Conservation (phyloP, 2,797 vertebrate genomes). For the Orestias chungarensis region DNA sequence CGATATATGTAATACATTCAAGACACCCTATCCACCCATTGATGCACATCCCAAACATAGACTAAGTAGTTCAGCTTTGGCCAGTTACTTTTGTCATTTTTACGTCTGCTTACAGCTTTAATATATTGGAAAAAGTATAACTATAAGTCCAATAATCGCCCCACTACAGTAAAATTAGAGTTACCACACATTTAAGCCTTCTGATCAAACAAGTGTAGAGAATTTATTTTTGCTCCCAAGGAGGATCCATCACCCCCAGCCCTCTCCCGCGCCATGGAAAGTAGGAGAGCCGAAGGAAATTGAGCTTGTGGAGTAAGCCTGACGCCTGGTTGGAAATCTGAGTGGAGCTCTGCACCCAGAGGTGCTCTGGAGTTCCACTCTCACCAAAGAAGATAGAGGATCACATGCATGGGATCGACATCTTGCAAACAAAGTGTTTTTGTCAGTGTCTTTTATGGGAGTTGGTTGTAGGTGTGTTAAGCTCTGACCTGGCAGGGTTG, state of each 20-base stretch:
- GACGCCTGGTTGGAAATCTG: slow-evolving; percentile 43
- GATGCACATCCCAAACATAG: slow-evolving; percentile 1
- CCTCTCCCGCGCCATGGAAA: slow-evolving; percentile 35
- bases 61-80: slow-evolving; percentile 31
- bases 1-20: background rate
- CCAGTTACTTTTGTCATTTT: slow-evolving; percentile 21
- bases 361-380: slow-evolving; percentile 61
- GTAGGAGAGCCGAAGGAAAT: slow-evolving; percentile 52
- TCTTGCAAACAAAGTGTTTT: slow-evolving; percentile 1
- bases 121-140: slow-evolving; percentile 53
- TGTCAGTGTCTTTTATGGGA: slow-evolving; percentile 2
- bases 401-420: slow-evolving; percentile 36
- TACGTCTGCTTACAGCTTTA: slow-evolving; percentile 27
- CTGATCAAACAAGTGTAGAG: slow-evolving; percentile 66
- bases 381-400: slow-evolving; percentile 23
- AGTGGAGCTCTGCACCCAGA: slow-evolving; percentile 53
- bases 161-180: slow-evolving; percentile 53
- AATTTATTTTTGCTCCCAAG: slow-evolving; percentile 58
- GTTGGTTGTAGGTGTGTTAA: slow-evolving; percentile 10
- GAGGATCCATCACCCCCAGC: slow-evolving; percentile 58
- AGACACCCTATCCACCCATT: background rate
- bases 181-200: slow-evolving; percentile 67
- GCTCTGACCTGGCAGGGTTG: background rate
- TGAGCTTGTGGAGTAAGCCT: slow-evolving; percentile 55
- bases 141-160: slow-evolving; percentile 57